Base-by-base conservation (phyloP, 2,888 invertebrate species). In the Nephrotoma flavescens region DNA sequence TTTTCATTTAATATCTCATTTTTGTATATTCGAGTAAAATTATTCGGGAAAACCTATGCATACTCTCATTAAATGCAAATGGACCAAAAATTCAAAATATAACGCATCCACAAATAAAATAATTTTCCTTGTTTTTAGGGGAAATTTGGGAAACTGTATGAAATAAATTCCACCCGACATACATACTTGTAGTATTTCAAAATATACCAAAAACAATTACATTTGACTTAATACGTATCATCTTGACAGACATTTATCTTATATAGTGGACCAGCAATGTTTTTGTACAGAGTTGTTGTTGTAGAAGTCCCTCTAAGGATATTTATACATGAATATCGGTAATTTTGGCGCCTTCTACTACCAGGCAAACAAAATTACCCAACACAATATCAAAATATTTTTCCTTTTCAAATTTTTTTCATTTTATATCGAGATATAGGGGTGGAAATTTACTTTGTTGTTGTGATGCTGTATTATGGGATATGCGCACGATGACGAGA, bases 291-390 rank as follows among this genome's bases (percentile, higher is more conserved):
- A 2, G 2, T 71, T 71, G 71, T 71, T 71, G 71, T 71, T 71
- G 71, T 71, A 71, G 0, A 71, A 71, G 19, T 71, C 71, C 85
- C 44, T 44, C 85, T 85, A 85, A 85, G 85, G 85, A 85, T 85
- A 44, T 44, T 85, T 85, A 15, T 85, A 85, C 42, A 44, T 85
- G 85, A 85, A 85, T 44, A 44, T 44, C 85, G 85, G 85, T 42
- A 85, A 85, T 85, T 85, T 85, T 85, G 85, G 85, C 85, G 85
- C 85, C 85, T 85, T 85, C 42, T 85, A 19, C 42, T 44, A 85
- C 85, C 85, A 85, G 85, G 85, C 85, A 44, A 85, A 19, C 85
- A 85, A 44, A 85, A 85, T 19, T 15, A n/a, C 12, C 19, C 6
- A 15, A 4, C 7, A 85, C 15, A 0, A 19, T 31, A 11, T 11